Evolutionary conservation across 2,113 vertebrate genomes (phyloP), one percentile per base, ranked within the genome.

Genomic region (Cyphomyrus discorhynchus): DNA sequence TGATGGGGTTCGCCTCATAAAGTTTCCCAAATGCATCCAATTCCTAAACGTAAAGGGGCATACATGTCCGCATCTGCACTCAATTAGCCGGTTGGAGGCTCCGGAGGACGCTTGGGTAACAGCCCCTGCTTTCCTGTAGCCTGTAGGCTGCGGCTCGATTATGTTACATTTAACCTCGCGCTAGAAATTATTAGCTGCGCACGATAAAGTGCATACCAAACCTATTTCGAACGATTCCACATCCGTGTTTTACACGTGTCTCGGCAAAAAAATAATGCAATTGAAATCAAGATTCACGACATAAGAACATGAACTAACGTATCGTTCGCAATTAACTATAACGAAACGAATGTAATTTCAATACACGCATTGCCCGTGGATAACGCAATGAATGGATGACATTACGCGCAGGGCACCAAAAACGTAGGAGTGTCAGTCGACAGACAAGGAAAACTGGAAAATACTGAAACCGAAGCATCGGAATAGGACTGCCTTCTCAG

Each of bases 1-100:
- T 62, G 90, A 91, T 92, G 47, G 86, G 74, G 91, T 91, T 95
- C 93, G 93, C 93, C 93, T 94, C 94, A 95, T 95, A 95, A 96
- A 96, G 93, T 93, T 93, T 92, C 92, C 92, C 93, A 93, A 96
- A 95, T 95, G 94, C 96, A 92, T 94, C 93, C 93, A 95, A 94
- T 95, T 95, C 95, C 94, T 94, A 88, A 93, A 93, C 91, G 93
- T 94, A 92, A 94, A 93, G 89, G 92, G 89, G 93, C 93, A 93
- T 91, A 93, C 95, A 94, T 94, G 90, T 83, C 92, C 91, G 94
- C 96, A 96, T 95, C 96, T 96, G 96, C 90, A 93, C 94, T 94
- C 96, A 96, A 96, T 96, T 96, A 96, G 89, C 62, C 93, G 88
- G 91, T 90, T 91, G 84, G 89, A 89, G 89, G 88, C 92, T 92